phyloP scores from a whole-genome alignment of 2,797 vertebrate species.

The Borostomias antarcticus region DNA sequence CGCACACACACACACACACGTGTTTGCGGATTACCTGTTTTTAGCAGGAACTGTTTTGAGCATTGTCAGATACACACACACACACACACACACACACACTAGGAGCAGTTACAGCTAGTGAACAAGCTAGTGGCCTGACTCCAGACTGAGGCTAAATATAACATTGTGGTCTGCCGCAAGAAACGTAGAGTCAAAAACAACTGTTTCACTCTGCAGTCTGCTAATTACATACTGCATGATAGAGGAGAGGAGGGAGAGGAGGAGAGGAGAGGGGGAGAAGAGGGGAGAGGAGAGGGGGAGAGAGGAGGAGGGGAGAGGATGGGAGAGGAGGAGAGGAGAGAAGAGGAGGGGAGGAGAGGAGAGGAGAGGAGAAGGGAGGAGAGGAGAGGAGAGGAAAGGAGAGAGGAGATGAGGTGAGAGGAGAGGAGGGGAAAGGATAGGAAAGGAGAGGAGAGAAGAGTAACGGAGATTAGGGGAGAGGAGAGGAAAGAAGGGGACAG shows the following conservation, averaged over 20 bases:
- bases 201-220: slow-evolving; percentile 66
- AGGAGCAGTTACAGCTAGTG: slow-evolving; percentile 59
- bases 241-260: slow-evolving; percentile 34
- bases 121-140: slow-evolving; percentile 75
- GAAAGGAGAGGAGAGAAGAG: slow-evolving; percentile 8
- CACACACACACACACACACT: slow-evolving; percentile 21
- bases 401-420: background rate
- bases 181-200: slow-evolving; percentile 78
- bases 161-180: slow-evolving; percentile 73
- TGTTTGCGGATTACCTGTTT: slow-evolving; percentile 71
- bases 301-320: background rate
- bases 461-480: slow-evolving; percentile 7
- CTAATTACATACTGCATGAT: slow-evolving; percentile 71
- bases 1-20: slow-evolving; percentile 72
- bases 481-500: background rate
- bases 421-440: background rate
- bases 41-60: slow-evolving; percentile 60
- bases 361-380: background rate
- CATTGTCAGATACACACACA: slow-evolving; percentile 34
- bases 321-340: slow-evolving; percentile 21
- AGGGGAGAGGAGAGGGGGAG: background rate
- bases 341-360: slow-evolving; percentile 1
- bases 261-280: slow-evolving; percentile 24
- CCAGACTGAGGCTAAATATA: slow-evolving; percentile 79
- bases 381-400: background rate